These are phyloP conservation scores for Neotoma lepida DNA, from an alignment of 2,113 vertebrate genomes.

Conservation along the genomic window DNA sequence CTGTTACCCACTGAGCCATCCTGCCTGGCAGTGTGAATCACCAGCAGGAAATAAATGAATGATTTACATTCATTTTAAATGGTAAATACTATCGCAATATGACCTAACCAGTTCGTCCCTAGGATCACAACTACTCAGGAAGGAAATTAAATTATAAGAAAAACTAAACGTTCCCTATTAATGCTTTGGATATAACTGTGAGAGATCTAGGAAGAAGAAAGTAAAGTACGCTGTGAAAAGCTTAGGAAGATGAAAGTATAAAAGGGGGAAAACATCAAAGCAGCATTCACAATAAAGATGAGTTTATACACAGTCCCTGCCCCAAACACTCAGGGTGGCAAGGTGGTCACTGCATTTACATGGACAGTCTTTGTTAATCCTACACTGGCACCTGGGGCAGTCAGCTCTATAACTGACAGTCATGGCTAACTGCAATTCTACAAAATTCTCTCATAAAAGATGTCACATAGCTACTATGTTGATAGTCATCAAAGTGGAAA, in stretches of 20 bases:
- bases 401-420: not conserved
- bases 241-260: not conserved
- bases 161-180: constrained; percentile 19
- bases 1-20: not conserved
- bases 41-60: constrained; percentile 33
- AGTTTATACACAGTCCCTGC: not conserved
- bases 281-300: not conserved
- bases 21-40: not conserved
- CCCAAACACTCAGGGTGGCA: not conserved
- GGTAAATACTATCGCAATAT: not conserved
- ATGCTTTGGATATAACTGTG: not conserved
- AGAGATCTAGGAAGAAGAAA: not conserved
- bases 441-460: not conserved
- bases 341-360: not conserved
- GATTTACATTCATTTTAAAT: constrained; percentile 25
- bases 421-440: not conserved
- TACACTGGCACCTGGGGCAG: not conserved
- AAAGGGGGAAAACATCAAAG: not conserved
- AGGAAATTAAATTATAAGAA: constrained; percentile 11
- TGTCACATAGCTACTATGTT: not conserved
- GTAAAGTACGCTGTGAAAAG: not conserved
- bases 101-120: not conserved
- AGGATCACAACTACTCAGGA: not conserved
- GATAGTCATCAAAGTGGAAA: not conserved
- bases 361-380: not conserved